These are phyloP conservation scores for Columba livia DNA, from an alignment of 2,113 vertebrate species.

Conservation along the genomic window DNA sequence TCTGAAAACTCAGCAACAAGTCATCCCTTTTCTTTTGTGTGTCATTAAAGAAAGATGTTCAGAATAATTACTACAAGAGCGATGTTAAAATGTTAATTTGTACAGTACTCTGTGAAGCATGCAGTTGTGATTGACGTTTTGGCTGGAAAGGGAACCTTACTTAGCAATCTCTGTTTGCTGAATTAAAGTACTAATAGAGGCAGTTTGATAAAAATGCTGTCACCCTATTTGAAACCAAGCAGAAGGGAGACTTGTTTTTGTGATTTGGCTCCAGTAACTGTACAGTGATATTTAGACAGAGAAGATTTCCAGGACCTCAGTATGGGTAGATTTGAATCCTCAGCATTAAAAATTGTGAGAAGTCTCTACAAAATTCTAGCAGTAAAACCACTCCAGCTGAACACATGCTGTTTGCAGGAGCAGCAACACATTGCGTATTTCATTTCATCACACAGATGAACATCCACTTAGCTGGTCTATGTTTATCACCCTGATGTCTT, in stretches of 20 bases:
- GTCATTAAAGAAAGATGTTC: conserved; percentile 50
- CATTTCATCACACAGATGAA: background rate
- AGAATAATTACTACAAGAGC: conserved; percentile 46
- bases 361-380: background rate
- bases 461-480: background rate
- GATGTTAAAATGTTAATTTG: conserved; percentile 35
- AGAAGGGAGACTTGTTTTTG: background rate
- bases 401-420: background rate
- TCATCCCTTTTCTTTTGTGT: conserved; percentile 42
- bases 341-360: background rate
- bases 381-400: background rate
- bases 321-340: background rate
- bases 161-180: conserved; percentile 42
- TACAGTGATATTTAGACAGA: background rate
- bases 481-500: background rate
- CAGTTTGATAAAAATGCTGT: conserved; percentile 24
- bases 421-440: background rate
- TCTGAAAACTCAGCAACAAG: background rate
- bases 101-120: background rate
- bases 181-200: conserved; percentile 50
- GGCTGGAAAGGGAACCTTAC: conserved; percentile 35
- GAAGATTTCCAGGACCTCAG: background rate
- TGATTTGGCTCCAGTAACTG: background rate
- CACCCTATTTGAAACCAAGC: conserved; percentile 31
- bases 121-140: conserved; percentile 40